Base-by-base conservation (phyloP, 1,140 invertebrate species). In the Micrasema longulum region DNA sequence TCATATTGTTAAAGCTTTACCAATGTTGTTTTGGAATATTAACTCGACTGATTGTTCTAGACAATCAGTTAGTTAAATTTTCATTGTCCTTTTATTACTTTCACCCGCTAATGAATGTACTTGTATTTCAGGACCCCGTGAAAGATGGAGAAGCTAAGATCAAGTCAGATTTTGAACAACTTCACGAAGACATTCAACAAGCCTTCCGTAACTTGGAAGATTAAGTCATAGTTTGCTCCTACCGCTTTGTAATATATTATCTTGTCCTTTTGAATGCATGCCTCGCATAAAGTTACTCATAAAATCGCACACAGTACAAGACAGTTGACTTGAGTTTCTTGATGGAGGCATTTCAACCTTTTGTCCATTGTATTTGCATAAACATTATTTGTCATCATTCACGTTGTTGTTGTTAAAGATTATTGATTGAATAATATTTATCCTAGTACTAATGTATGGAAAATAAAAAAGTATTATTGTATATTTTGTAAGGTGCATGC, bases 181-280 rank as follows among this genome's bases (percentile, higher is more conserved):
- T 98, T 20, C 88, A 97, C 71, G 97, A 99, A 85, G 94, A 96
- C 79, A 97, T 98, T 87, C 93, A 97, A 79, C 94, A 95, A 79
- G 94, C 95, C 77, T 99, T 99, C 90, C 93, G 98, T 83, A 99
- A 99, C 88, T 88, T 99, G 81, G 98, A 99, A 89, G 98, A 99
- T 86, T 99, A 97, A 68, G 52, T 69, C 20, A 65, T 36, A 14
- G 36, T 48, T n/a, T 22, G 22, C 43, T 67, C 4, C 31, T 67
- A 22, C 22, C 16, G 45, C 69, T 22, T 55, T 68, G 73, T 74
- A 74, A 74, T 63, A 71, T 74, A 74, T 74, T 53, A 50, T 73
- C 20, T 69, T 65, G 22, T 67, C 38, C 65, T 55, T 48, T 67
- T 14, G 12, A 57, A 62, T 43, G 52, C 45, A 41, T 62, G 41